These are phyloP conservation scores for Cyrtorhinus lividipennis DNA, from an alignment of 1,140 invertebrate species.

Conservation along the genomic window DNA sequence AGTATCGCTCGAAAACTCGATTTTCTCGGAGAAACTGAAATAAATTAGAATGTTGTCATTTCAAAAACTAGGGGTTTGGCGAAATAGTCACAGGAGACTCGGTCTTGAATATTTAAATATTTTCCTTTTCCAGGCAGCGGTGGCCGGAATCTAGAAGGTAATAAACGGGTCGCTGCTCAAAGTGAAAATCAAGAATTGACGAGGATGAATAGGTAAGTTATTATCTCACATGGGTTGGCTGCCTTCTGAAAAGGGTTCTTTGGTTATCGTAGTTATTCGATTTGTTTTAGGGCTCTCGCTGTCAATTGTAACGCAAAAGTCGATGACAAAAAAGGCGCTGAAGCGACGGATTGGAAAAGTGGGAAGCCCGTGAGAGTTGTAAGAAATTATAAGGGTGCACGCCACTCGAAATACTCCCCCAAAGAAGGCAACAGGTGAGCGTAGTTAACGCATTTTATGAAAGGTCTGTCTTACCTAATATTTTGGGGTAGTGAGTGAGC, in stretches of 20 bases:
- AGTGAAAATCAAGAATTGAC: slow-evolving; percentile 67
- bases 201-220: slow-evolving; percentile 52
- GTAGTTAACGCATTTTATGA: too few relatives aligned
- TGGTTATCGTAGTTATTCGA: too few relatives aligned
- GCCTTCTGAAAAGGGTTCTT: too few relatives aligned
- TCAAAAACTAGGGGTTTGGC: too few relatives aligned
- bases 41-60: too few relatives aligned
- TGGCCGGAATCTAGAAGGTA: slow-evolving; percentile 65
- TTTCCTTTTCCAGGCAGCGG: slow-evolving; percentile 43
- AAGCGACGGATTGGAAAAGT: slow-evolving; percentile 52
- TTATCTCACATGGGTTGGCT: too few relatives aligned
- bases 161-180: slow-evolving; percentile 64
- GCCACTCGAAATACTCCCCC: slow-evolving; percentile 65
- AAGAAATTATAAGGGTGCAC: slow-evolving; percentile 55
- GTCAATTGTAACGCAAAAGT: slow-evolving; percentile 56
- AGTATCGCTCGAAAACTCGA: too few relatives aligned
- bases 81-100: too few relatives aligned
- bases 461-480: too few relatives aligned
- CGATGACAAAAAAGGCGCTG: slow-evolving; percentile 47
- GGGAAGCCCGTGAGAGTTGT: slow-evolving; percentile 70
- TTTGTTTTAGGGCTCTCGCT: slow-evolving; percentile 50
- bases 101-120: too few relatives aligned
- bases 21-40: too few relatives aligned
- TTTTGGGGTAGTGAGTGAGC: too few relatives aligned
- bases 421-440: slow-evolving; percentile 48